Conservation (phyloP, 2,113 vertebrate species). For the Pampusana beccarii region DNA sequence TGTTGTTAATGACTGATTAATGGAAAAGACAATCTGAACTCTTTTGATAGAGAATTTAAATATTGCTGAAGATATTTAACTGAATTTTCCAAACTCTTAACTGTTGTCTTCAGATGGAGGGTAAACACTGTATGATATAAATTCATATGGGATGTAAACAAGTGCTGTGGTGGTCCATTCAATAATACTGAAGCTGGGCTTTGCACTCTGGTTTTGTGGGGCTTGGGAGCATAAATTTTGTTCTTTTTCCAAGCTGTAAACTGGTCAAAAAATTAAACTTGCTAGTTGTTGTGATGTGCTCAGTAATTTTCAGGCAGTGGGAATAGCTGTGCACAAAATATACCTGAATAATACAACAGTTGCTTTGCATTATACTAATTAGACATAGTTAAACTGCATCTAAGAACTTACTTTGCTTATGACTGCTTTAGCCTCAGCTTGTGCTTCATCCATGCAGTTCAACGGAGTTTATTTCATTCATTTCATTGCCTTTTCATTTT, state of each 20-base stretch:
- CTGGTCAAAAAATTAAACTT: background rate
- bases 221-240: background rate
- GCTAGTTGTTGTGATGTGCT: accelerated
- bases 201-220: background rate
- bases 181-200: background rate
- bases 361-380: background rate
- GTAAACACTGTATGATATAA: background rate
- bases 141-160: background rate
- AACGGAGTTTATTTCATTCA: background rate
- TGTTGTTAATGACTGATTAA: background rate
- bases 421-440: background rate
- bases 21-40: background rate
- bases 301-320: background rate
- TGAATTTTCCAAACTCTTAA: background rate
- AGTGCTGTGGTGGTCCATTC: background rate
- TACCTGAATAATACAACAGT: background rate
- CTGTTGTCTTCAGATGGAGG: background rate
- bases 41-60: background rate
- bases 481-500: background rate
- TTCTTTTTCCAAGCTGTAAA: background rate
- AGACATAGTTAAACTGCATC: background rate
- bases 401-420: background rate
- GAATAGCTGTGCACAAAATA: background rate
- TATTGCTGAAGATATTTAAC: background rate
- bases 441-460: background rate